A percentile compares a stretch with the other conserved stretches of the same genome.
These are phyloP conservation scores for Archocentrus centrarchus DNA, from an alignment of 2,113 vertebrate genomes.

Conservation along the genomic window DNA sequence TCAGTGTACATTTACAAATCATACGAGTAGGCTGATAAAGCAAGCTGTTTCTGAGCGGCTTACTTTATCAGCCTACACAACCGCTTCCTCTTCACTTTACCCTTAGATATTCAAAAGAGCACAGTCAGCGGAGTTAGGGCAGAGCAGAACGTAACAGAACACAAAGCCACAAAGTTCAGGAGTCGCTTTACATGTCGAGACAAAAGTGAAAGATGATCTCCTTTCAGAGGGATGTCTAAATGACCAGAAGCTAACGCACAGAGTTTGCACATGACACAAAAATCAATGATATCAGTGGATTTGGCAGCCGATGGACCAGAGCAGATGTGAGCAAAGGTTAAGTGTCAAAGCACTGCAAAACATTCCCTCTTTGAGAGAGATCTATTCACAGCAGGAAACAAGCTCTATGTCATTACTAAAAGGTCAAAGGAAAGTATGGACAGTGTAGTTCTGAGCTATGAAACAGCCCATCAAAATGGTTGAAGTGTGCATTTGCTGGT, in stretches of 20 bases:
- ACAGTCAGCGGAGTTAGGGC: conserved; percentile 9
- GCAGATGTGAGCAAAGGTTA: conserved; percentile 70
- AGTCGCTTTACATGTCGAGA: background rate
- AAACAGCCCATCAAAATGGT: background rate
- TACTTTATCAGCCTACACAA: conserved; percentile 10
- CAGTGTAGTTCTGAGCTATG: background rate
- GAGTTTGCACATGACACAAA: conserved; percentile 13
- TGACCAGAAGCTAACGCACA: background rate
- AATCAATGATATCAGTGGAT: conserved; percentile 60
- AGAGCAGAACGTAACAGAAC: background rate
- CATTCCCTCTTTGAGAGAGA: conserved; percentile 47
- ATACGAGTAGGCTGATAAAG: too few species aligned
- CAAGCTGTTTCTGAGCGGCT: background rate
- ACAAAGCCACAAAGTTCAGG: conserved; percentile 11
- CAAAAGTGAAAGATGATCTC: background rate
- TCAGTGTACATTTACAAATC: background rate
- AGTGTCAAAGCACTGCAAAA: conserved; percentile 60
- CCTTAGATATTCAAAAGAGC: background rate
- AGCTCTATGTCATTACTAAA: conserved; percentile 46
- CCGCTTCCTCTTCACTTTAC: conserved; percentile 14
- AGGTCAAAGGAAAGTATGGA: conserved; percentile 55
- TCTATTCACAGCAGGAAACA: conserved; percentile 6
- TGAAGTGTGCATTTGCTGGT: background rate
- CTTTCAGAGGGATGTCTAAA: background rate
- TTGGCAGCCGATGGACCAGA: conserved; percentile 34